A percentile compares a stretch with the other conserved stretches of the same genome.
Conservation (phyloP, 2,888 invertebrate genomes). For the Acanthosoma haemorrhoidale region DNA sequence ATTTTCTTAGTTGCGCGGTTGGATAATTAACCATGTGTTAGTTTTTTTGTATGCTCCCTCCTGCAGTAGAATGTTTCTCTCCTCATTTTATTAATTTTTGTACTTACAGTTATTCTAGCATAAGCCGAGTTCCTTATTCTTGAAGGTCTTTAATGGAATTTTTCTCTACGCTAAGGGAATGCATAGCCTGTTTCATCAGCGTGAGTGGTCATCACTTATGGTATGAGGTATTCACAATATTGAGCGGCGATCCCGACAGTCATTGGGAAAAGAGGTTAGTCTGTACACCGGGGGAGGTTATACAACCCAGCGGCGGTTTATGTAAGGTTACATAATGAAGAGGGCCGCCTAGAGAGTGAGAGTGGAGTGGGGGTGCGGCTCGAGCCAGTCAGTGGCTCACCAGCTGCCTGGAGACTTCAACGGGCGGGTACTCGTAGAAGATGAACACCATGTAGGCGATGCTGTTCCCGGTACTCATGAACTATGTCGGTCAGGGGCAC, state of each 20-base stretch:
- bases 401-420: neutral
- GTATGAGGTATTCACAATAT: neutral
- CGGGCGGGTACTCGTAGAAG: neutral
- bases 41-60: too few relatives aligned
- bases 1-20: too few relatives aligned
- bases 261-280: neutral
- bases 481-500: neutral
- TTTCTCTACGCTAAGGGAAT: neutral
- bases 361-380: neutral
- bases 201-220: too few relatives aligned
- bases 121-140: neutral
- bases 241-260: neutral
- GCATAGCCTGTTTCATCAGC: too few relatives aligned
- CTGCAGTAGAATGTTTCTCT: too few relatives aligned
- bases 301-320: slow-evolving; percentile 6
- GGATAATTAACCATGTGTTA: too few relatives aligned
- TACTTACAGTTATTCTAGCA: neutral
- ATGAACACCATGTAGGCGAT: neutral
- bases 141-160: neutral
- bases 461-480: slow-evolving; percentile 29
- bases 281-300: neutral
- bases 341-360: neutral
- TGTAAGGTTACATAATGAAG: slow-evolving; percentile 12
- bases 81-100: too few relatives aligned
- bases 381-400: neutral